Base-by-base conservation (phyloP, 2,797 vertebrate species). In the Anas acuta region DNA sequence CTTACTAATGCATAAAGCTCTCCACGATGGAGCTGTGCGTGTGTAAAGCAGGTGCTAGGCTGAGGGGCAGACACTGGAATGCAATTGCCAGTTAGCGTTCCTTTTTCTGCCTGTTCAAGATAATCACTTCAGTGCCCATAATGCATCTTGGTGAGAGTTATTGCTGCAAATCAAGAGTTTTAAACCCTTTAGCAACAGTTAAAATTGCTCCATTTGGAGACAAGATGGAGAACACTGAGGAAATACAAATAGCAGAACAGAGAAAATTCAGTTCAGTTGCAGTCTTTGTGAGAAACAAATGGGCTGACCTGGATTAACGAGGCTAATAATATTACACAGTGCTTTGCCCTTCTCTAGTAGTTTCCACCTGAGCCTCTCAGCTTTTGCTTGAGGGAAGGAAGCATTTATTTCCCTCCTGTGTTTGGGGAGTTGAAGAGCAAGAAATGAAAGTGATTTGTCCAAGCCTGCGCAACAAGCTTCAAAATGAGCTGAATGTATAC, bases 1-100 rank as follows among this genome's bases (percentile, higher is more conserved):
- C 53, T 85, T 84, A 51, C 76, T 93, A 87, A 92, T 70, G 89
- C 86, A 91, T 91, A 93, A 93, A 95, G 58, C 75, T 94, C 71
- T 83, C 62, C 65, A 57, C 47, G 69, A 92, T 70, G 61, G 69
- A 90, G 87, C 79, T 60, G 58, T 17, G 73, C 90, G 89, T 92
- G 92, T 88, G 84, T 81, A 94, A 93, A 91, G 80, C 84, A 84
- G 79, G 81, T 89, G 87, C 74, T 62, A 3, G 60, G 62, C 85
- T 92, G 90, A 92, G 91, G 57, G 76, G 39, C 92, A 94, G 62
- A 41, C 54, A 51, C 33, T 41, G 51, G 49, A 92, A 94, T 79
- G 61, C 54, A 53, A 90, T 73, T 91, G 65, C 80, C n/a, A 54
- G 74, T 75, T 74, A 82, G 35, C 43, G 33, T 92, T 70, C 60